Base-by-base conservation (phyloP, 2,888 invertebrate species). In the Tanypteryx hageni region DNA sequence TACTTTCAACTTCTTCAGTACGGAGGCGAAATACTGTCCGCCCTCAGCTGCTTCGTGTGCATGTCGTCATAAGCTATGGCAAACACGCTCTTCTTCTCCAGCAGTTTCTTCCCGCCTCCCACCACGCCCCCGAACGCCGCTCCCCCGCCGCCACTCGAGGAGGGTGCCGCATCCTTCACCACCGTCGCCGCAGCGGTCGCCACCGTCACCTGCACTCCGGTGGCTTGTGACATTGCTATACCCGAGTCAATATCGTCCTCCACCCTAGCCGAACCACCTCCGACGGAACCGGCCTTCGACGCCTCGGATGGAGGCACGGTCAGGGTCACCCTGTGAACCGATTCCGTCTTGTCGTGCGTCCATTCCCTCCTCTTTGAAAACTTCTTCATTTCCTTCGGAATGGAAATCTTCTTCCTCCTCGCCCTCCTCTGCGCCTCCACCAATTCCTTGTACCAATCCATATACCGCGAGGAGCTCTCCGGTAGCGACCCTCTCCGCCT, bases 51-150 rank as follows among this genome's bases (percentile, higher is more conserved):
- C 94, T 97, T 97, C 0, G 98, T 98, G 93, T 98, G 97, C 94
- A 98, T 98, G 94, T 98, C 98, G 94, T 98, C 98, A 94, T 98
- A 99, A 0, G 98, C 98, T 93, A 99, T 99, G 11, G 98, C 98
- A 94, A 99, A 99, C 58, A 99, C 97, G 94, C 98, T 98, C 94
- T 98, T 98, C 95, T 98, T 99, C 94, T 98, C 98, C 93, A 96
- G 94, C 92, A 96, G 94, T 93, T 96, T 95, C 93, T 96, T 96
- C 93, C 95, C 93, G 81, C 94, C 93, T 7, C 94, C 94, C 3
- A 89, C 89, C 64, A 89, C 64, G n/a, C 89, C 89, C 14, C 89
- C 89, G 84, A 94, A 94, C 13, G 96, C 96, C 94, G 96, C 96
- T 93, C 96, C 96, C 13, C 93, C 92, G 61, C 84, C 93, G 10